Base-by-base conservation (phyloP, 2,888 invertebrate genomes). In the Hoplodrina ambigua region DNA sequence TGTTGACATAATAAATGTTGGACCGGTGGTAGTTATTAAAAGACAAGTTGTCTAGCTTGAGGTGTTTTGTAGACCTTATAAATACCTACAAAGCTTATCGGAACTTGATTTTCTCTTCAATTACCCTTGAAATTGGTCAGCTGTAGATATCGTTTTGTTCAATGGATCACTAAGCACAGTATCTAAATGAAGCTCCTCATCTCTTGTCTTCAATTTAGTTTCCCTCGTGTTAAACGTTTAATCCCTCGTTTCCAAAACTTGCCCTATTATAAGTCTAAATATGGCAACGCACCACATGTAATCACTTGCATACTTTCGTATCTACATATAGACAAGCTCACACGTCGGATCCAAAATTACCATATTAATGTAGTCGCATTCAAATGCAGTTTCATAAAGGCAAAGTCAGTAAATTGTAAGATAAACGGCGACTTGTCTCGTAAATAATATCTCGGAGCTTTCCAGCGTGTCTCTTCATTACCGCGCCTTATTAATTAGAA, bases 391-490 rank as follows among this genome's bases (percentile, higher is more conserved):
- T 82, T 57, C 68, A 63, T 76, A 33, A 68, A 82, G 58, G 62
- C 72, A 58, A 72, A 37, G 70, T 70, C 81, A 10, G 81, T 80
- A 80, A 80, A 75, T 72, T 77, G 63, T 67, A 57, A 83, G 78
- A 78, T 81, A 82, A 74, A 76, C 67, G 66, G 11, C 20, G 58
- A 59, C 60, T 68, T 69, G 78, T 72, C 78, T 54, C 75, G 60
- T 83, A 81, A 83, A 83, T 82, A 79, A 79, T 79, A 79, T 80
- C 65, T 62, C 54, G 44, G 17, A 62, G 77, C 77, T 79, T 76
- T 76, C 78, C 81, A 65, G 55, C 63, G 78, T 79, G 80, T 79
- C 78, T 80, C 78, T 79, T 79, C 81, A 79, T 79, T 79, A 79
- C 78, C 61, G 63, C n/a, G 37, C 41, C 76, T 80, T 81, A 69